Conservation (phyloP, 2,113 vertebrate species). For the Tringa solitaria region DNA sequence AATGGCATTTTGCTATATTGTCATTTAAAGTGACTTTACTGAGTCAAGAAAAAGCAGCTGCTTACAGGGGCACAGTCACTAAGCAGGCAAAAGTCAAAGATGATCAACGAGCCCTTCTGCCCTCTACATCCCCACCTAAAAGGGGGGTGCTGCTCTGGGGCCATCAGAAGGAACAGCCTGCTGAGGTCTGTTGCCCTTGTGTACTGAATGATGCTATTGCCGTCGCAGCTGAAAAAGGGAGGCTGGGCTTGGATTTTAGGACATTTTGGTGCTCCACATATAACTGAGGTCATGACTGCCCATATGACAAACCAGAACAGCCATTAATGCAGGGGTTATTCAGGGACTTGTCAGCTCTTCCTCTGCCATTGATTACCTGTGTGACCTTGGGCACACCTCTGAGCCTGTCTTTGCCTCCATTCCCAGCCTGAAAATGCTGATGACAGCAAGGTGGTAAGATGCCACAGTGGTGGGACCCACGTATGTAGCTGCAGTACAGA, state of each 20-base stretch:
- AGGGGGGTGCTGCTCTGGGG: background rate
- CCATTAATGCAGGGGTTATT: background rate
- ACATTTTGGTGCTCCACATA: background rate
- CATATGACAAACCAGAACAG: background rate
- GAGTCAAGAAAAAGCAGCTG: background rate
- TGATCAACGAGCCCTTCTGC: background rate
- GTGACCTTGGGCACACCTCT: background rate
- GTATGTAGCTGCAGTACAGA: background rate
- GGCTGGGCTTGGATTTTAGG: background rate
- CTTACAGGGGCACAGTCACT: background rate
- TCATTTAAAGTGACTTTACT: background rate
- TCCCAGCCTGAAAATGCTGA: background rate
- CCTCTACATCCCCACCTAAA: background rate
- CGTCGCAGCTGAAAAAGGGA: background rate
- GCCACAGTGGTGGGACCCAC: background rate
- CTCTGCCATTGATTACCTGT: background rate
- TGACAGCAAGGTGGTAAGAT: background rate
- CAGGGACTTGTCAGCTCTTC: background rate
- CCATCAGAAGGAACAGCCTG: accelerated
- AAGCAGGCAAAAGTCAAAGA: background rate
- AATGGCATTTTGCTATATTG: background rate
- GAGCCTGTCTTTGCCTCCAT: background rate
- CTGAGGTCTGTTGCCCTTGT: background rate
- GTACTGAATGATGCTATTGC: background rate
- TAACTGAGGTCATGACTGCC: background rate